phyloP scores from a whole-genome alignment of 2,797 vertebrate genomes.

The Pipistrellus nathusii region DNA sequence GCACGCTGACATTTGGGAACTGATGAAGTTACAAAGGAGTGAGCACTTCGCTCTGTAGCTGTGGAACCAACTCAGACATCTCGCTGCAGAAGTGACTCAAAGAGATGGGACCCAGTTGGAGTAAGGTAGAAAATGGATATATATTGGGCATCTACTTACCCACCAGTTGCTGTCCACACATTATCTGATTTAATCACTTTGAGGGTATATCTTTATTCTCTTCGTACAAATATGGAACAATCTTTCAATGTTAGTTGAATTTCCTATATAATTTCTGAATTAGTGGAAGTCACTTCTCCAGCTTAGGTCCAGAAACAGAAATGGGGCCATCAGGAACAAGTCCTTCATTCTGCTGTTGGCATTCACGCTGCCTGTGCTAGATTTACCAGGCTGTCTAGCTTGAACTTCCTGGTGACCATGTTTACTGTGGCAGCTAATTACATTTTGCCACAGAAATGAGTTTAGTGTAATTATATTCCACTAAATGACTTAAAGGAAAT shows the following conservation, averaged over 20 bases:
- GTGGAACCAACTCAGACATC: not conserved
- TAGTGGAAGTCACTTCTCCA: not conserved
- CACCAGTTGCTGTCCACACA: not conserved
- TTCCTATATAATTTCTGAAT: not conserved
- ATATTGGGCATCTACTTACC: not conserved
- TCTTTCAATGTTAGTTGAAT: not conserved
- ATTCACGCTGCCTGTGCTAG: not conserved
- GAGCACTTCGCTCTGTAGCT: not conserved
- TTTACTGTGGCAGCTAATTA: conserved; percentile 28
- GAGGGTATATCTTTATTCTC: not conserved
- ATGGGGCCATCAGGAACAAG: not conserved
- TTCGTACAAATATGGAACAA: not conserved
- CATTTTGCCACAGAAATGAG: conserved; percentile 20
- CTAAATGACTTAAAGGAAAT: not conserved
- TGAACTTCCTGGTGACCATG: not conserved
- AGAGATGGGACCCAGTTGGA: not conserved
- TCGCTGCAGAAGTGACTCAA: not conserved
- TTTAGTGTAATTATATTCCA: conserved; percentile 5
- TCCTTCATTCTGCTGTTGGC: not conserved
- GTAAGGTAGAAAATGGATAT: not conserved
- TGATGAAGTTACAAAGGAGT: not conserved
- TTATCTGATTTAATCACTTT: not conserved
- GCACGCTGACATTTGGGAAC: not conserved
- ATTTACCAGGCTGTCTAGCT: not conserved
- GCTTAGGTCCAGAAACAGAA: not conserved